phyloP scores from a whole-genome alignment of 2,797 vertebrate species.

The Acanthis flammea region DNA sequence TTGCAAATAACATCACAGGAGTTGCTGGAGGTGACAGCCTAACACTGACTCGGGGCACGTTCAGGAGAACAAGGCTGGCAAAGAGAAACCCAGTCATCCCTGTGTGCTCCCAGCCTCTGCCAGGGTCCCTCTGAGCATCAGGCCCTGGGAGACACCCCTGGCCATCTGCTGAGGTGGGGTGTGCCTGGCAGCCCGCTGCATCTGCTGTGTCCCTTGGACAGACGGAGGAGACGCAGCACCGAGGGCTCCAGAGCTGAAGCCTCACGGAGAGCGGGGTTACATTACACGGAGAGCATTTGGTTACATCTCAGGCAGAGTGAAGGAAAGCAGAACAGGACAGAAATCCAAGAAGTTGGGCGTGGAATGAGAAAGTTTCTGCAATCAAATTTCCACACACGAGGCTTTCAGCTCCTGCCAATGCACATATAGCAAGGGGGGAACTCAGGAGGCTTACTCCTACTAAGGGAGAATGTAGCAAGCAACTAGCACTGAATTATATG shows the following conservation, averaged over 20 bases:
- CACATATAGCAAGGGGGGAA: conserved; percentile 16
- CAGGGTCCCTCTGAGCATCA: neutral
- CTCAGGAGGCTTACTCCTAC: neutral
- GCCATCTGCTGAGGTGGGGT: fast-evolving
- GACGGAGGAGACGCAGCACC: neutral
- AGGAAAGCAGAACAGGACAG: conserved; percentile 19
- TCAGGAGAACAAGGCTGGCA: neutral
- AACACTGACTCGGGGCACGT: neutral
- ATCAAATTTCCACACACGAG: neutral
- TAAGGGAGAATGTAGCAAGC: neutral
- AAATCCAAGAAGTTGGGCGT: conserved; percentile 29
- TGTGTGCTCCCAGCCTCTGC: neutral
- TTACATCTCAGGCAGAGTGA: neutral
- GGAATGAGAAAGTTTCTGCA: conserved; percentile 46
- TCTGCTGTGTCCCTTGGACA: neutral
- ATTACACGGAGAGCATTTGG: neutral
- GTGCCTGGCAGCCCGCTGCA: neutral
- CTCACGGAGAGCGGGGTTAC: neutral
- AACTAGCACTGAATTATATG: neutral
- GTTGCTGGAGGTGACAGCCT: conserved; percentile 47
- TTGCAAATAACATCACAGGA: conserved; percentile 52
- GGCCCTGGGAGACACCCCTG: neutral
- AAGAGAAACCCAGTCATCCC: neutral
- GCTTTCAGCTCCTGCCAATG: conserved; percentile 43
- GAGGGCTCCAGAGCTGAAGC: neutral